A percentile compares a stretch with the other conserved stretches of the same genome.
Conservation (phyloP, 2,113 vertebrate species). For the Thalassoma bifasciatum region DNA sequence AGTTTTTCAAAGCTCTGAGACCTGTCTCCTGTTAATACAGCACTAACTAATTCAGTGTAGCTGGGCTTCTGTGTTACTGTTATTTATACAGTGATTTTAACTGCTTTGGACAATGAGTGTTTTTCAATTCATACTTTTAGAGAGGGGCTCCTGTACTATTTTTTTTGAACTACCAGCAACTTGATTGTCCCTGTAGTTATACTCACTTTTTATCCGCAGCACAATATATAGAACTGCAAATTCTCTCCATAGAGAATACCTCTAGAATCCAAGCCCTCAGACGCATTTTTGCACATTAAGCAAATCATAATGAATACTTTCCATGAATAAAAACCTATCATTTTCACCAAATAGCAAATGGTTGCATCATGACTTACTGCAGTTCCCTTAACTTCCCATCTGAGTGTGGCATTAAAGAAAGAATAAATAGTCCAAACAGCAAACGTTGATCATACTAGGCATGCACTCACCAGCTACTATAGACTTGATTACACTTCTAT, state of each 20-base stretch:
- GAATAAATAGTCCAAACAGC: too few relatives aligned
- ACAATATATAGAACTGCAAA: conserved; percentile 45
- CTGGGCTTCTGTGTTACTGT: conserved; percentile 30
- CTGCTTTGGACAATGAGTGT: conserved; percentile 41
- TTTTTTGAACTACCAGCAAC: conserved; percentile 58
- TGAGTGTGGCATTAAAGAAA: too few relatives aligned
- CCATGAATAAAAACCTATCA: neutral
- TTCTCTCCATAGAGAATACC: conserved; percentile 32
- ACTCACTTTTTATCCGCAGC: conserved; percentile 41
- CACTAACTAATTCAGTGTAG: conserved; percentile 23
- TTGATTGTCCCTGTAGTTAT: conserved; percentile 54
- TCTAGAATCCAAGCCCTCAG: conserved; percentile 36
- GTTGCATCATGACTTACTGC: neutral
- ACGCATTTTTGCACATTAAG: conserved; percentile 3
- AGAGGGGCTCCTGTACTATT: conserved; percentile 53
- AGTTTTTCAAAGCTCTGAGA: conserved; percentile 47
- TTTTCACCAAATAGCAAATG: neutral
- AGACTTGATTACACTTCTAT: too few relatives aligned
- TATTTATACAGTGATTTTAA: conserved; percentile 44
- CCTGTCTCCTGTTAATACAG: conserved; percentile 24
- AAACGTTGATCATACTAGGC: too few relatives aligned
- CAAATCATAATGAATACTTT: neutral
- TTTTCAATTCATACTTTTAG: conserved; percentile 49
- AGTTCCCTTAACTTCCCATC: too few relatives aligned
- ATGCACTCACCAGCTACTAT: too few relatives aligned